These are phyloP conservation scores for Temnothorax longispinosus DNA, from an alignment of 1,140 invertebrate species.

Conservation along the genomic window DNA sequence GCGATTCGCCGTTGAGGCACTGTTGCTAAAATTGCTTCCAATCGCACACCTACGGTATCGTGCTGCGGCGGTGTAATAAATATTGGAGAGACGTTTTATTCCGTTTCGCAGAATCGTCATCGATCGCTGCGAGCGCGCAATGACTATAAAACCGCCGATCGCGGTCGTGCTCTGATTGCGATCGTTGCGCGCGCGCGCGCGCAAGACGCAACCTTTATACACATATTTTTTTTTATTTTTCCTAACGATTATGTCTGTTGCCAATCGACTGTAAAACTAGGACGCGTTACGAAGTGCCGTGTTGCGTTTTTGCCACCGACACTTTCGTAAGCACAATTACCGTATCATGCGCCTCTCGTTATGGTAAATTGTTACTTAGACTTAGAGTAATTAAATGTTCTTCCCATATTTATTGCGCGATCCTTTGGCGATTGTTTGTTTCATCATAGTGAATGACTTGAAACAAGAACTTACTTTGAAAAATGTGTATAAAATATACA, in stretches of 20 bases:
- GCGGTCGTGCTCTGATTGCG: constrained; percentile 46
- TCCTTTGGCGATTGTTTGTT: background rate
- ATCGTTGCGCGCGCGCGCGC: constrained; percentile 2
- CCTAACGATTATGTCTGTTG: constrained; percentile 36
- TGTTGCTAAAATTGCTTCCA: constrained; percentile 63
- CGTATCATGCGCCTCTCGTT: background rate
- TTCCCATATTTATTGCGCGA: constrained; percentile 8
- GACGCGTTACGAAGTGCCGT: constrained; percentile 39
- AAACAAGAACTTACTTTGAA: background rate
- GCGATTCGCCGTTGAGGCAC: constrained; percentile 64
- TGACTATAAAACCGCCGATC: constrained; percentile 56
- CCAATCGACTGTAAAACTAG: constrained; percentile 57
- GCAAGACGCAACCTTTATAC: background rate
- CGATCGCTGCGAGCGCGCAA: constrained; percentile 51
- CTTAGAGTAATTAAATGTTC: constrained; percentile 3
- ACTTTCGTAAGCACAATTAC: constrained; percentile 21
- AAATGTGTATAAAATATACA: background rate
- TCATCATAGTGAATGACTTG: background rate
- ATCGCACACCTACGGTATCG: constrained; percentile 55
- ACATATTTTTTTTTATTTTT: background rate
- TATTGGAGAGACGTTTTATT: constrained; percentile 52
- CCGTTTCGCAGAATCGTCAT: constrained; percentile 59
- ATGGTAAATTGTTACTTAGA: constrained; percentile 3
- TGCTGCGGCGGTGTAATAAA: constrained; percentile 33
- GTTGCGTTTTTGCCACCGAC: background rate